Conservation (phyloP, 2,113 vertebrate genomes). For the Leucosticte australis region DNA sequence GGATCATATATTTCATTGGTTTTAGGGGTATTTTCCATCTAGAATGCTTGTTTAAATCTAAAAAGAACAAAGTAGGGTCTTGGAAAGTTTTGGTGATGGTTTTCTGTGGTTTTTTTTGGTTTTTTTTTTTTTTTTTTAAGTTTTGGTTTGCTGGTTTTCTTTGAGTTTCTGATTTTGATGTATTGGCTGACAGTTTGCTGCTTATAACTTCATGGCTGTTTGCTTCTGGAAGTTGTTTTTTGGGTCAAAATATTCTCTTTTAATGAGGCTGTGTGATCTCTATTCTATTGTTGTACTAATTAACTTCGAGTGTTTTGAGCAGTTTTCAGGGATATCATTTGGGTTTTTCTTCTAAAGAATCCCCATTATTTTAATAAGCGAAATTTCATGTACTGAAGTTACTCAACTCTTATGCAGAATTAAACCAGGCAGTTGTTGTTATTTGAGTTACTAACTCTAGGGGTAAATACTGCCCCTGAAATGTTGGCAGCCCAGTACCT, state of each 20-base stretch:
- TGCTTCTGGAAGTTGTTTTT: neutral
- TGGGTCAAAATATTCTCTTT: neutral
- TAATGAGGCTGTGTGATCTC: neutral
- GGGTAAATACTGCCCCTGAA: neutral
- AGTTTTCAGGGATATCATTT: neutral
- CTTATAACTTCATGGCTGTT: neutral
- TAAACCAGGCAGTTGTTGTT: neutral
- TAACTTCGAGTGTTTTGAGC: neutral
- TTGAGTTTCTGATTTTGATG: neutral
- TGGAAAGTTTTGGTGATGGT: neutral
- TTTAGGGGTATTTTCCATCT: neutral
- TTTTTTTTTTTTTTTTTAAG: neutral
- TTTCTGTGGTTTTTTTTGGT: neutral
- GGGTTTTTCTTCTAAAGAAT: neutral
- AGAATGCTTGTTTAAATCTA: neutral
- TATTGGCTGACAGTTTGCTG: neutral
- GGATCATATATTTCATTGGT: neutral
- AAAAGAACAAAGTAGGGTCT: neutral
- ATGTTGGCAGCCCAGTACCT: neutral
- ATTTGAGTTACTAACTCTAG: neutral
- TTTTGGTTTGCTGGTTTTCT: neutral
- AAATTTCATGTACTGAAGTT: neutral
- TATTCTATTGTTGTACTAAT: neutral
- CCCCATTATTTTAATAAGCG: neutral
- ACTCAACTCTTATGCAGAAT: neutral